Percentiles rank a stretch among this genome's conserved stretches.
phyloP scores from a whole-genome alignment of 2,888 invertebrate species.

The Ashinkailepas kermadecensis region DNA sequence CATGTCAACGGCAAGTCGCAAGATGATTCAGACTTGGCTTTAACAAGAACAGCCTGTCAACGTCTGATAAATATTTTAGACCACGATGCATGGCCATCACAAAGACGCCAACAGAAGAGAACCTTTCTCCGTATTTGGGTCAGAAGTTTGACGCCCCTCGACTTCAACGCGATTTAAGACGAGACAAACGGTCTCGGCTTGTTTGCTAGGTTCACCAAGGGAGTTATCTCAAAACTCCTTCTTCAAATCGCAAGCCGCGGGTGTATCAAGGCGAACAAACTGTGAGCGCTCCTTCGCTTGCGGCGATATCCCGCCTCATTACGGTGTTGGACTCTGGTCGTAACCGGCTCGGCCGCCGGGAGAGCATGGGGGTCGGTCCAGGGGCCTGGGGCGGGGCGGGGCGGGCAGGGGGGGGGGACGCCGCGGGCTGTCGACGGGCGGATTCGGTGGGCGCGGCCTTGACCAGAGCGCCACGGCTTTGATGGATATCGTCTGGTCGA shows the following conservation, averaged over 20 bases:
- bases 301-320: not conserved
- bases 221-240: not conserved
- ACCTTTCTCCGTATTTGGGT: too few relatives aligned
- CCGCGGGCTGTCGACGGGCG: constrained; percentile 7
- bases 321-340: not conserved
- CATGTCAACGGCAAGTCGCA: too few relatives aligned
- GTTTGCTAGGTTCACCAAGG: not conserved
- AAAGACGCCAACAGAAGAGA: too few relatives aligned
- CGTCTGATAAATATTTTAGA: too few relatives aligned
- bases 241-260: not conserved
- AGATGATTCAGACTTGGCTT: too few relatives aligned
- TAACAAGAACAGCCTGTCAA: too few relatives aligned
- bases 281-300: not conserved
- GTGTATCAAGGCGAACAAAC: not conserved
- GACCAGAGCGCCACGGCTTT: constrained; percentile 8
- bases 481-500: constrained; percentile 18
- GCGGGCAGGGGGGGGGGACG: not conserved
- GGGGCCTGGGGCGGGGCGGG: not conserved
- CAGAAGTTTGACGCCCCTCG: too few relatives aligned
- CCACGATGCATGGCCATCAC: too few relatives aligned
- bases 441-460: not conserved
- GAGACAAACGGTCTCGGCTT: too few relatives aligned
- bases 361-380: not conserved
- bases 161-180: too few relatives aligned
- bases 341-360: not conserved